These are phyloP conservation scores for Lypha dubia DNA, from an alignment of 2,888 invertebrate genomes.

Conservation along the genomic window DNA sequence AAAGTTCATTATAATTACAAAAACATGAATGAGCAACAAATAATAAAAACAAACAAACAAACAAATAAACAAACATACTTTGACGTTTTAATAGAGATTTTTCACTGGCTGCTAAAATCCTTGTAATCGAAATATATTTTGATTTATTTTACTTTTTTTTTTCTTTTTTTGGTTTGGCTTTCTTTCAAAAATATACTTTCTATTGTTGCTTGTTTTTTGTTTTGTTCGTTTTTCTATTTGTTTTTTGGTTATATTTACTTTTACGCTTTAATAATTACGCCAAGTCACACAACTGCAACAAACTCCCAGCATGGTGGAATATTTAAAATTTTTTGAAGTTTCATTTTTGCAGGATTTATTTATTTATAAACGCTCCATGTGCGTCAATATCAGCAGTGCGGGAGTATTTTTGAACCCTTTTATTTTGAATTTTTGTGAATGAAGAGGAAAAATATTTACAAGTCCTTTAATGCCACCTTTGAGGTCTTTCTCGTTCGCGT, in stretches of 20 bases:
- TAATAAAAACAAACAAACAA: slow-evolving; percentile 63
- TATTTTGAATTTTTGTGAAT: slow-evolving; percentile 53
- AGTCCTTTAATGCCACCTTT: slow-evolving; percentile 67
- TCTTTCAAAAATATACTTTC: slow-evolving; percentile 28
- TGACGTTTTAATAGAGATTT: slow-evolving; percentile 45
- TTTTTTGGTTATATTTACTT: slow-evolving; percentile 62
- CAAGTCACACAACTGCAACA: slow-evolving; percentile 57
- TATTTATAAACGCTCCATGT: slow-evolving; percentile 34
- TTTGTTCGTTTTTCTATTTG: slow-evolving; percentile 64
- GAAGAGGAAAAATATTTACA: slow-evolving; percentile 52
- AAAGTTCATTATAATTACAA: slow-evolving; percentile 79
- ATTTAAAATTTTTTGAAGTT: slow-evolving; percentile 38
- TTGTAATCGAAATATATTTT: slow-evolving; percentile 58
- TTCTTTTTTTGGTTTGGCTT: slow-evolving; percentile 25
- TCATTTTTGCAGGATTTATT: slow-evolving; percentile 52
- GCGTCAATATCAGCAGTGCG: slow-evolving; percentile 3
- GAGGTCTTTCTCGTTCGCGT: not conserved
- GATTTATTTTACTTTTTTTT: too few relatives aligned
- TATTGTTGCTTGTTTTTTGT: slow-evolving; percentile 48
- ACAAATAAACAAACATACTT: slow-evolving; percentile 49
- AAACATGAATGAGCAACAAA: slow-evolving; percentile 78
- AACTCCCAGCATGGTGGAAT: slow-evolving; percentile 48
- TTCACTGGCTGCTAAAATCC: slow-evolving; percentile 23
- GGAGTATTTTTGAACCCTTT: slow-evolving; percentile 45
- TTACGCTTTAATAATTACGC: slow-evolving; percentile 71